Conservation (phyloP, 1,140 invertebrate genomes). For the Halotydeus destructor region DNA sequence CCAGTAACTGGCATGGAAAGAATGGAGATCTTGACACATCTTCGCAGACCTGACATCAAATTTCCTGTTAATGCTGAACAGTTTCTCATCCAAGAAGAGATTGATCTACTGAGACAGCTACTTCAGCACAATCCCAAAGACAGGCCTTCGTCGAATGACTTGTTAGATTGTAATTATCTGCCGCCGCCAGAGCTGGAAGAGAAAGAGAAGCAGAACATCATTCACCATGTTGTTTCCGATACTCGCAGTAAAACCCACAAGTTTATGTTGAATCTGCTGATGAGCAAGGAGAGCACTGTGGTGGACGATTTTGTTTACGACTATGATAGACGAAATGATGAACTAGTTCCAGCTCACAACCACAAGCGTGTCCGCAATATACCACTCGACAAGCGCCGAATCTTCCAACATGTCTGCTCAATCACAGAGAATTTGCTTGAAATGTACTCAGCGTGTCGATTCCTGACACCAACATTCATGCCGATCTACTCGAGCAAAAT, state of each 20-base stretch:
- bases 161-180: slow-evolving; percentile 53
- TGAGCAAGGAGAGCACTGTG: slow-evolving; percentile 31
- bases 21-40: slow-evolving; percentile 43
- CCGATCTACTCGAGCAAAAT: slow-evolving; percentile 12
- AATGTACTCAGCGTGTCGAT: slow-evolving; percentile 14
- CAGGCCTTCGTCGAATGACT: slow-evolving; percentile 57
- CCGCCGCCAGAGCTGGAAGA: slow-evolving; percentile 56
- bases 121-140: slow-evolving; percentile 58
- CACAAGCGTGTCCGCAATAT: slow-evolving; percentile 15
- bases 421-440: slow-evolving; percentile 39
- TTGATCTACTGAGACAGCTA: slow-evolving; percentile 40
- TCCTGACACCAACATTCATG: slow-evolving; percentile 16
- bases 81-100: slow-evolving; percentile 25
- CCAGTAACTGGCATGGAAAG: slow-evolving; percentile 71
- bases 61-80: slow-evolving; percentile 40
- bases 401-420: slow-evolving; percentile 19
- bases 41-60: slow-evolving; percentile 41
- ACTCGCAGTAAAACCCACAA: slow-evolving; percentile 59
- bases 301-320: slow-evolving; percentile 54
- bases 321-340: slow-evolving; percentile 30
- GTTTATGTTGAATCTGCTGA: slow-evolving; percentile 39
- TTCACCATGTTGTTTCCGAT: slow-evolving; percentile 50
- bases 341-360: slow-evolving; percentile 19
- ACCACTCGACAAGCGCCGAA: slow-evolving; percentile 9
- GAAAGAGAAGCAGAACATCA: slow-evolving; percentile 47